Evolutionary conservation across 2,113 vertebrate species (phyloP).

Genomic region (Colius striatus): DNA sequence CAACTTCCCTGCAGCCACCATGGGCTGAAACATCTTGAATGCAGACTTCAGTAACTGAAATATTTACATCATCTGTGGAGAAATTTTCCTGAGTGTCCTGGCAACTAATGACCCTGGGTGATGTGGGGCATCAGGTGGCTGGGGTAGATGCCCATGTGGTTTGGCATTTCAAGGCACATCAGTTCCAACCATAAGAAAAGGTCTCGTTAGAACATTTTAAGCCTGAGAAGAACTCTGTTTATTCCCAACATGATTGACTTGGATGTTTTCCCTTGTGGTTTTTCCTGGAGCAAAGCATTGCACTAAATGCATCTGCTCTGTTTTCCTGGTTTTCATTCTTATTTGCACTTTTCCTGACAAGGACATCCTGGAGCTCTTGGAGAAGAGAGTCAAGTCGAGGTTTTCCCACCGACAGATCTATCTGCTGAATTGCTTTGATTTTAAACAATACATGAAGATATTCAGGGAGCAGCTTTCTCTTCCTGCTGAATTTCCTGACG

Average conservation of each 20-base stretch:
- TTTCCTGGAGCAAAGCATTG: background rate
- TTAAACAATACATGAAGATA: slow-evolving; percentile 82
- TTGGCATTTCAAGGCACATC: background rate
- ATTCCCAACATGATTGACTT: background rate
- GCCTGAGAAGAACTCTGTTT: background rate
- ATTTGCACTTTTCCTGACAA: slow-evolving; percentile 56
- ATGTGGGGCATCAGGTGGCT: background rate
- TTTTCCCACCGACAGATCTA: slow-evolving; percentile 98
- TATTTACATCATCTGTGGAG: slow-evolving; percentile 32
- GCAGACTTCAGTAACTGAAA: background rate
- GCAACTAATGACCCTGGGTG: slow-evolving; percentile 32
- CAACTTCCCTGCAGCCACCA: background rate
- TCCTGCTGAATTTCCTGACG: slow-evolving; percentile 81
- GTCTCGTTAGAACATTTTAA: background rate
- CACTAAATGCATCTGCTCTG: background rate
- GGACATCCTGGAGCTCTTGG: slow-evolving; percentile 96
- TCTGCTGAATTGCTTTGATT: slow-evolving; percentile 82
- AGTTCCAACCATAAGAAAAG: background rate
- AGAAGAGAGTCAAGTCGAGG: slow-evolving; percentile 96
- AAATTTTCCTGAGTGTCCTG: slow-evolving; percentile 16
- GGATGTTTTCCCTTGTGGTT: background rate
- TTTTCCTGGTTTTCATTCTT: background rate
- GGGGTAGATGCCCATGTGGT: background rate
- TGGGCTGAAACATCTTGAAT: background rate
- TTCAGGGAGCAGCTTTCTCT: slow-evolving; percentile 85